phyloP scores from a whole-genome alignment of 2,113 vertebrate species.

The Pterocles orientalis region DNA sequence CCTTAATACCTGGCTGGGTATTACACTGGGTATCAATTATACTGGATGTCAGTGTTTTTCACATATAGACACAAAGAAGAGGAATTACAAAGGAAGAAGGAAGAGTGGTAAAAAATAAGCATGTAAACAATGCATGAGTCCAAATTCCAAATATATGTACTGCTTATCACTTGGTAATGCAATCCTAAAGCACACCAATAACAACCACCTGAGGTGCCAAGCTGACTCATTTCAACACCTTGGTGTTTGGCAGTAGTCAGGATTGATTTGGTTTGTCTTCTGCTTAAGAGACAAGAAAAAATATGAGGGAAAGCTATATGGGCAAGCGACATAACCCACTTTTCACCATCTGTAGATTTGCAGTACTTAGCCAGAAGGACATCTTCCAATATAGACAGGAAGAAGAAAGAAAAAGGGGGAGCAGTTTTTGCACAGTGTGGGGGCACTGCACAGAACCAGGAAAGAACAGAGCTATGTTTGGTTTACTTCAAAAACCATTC shows the following conservation, averaged over 20 bases:
- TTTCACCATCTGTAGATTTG: accelerated
- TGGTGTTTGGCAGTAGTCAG: not conserved
- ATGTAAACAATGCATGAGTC: not conserved
- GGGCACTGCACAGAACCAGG: not conserved
- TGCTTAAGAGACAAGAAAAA: not conserved
- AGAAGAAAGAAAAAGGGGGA: not conserved
- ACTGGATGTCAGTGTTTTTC: not conserved
- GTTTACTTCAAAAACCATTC: not conserved
- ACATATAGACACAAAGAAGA: not conserved
- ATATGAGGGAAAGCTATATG: not conserved
- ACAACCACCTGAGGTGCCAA: not conserved
- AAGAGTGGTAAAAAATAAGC: not conserved
- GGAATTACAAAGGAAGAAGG: not conserved
- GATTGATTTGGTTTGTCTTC: not conserved
- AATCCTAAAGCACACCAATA: not conserved
- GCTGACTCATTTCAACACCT: not conserved
- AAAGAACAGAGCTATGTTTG: accelerated
- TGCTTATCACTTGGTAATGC: not conserved
- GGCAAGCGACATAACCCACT: accelerated
- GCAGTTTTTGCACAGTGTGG: not conserved
- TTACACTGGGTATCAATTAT: accelerated
- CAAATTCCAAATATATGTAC: accelerated
- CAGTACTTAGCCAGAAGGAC: not conserved
- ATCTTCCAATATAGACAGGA: not conserved
- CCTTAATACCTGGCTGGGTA: not conserved